These are phyloP conservation scores for Phania funesta DNA, from an alignment of 2,888 invertebrate species.

Conservation along the genomic window DNA sequence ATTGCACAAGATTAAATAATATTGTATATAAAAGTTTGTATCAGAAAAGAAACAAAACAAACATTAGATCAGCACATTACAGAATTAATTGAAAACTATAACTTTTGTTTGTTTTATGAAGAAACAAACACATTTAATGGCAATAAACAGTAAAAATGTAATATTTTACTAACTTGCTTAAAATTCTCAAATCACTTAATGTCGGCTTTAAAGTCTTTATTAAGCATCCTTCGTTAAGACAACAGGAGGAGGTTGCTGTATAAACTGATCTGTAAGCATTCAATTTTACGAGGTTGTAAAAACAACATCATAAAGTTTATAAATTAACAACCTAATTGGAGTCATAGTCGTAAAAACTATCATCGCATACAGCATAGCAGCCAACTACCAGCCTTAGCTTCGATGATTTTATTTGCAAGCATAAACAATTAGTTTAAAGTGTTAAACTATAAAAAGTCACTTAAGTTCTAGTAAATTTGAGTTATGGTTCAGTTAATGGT, in stretches of 20 bases:
- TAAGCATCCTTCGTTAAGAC: background rate
- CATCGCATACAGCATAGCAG: background rate
- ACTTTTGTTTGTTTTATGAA: background rate
- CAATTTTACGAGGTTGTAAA: slow-evolving; percentile 21
- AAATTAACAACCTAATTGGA: background rate
- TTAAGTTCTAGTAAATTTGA: no score
- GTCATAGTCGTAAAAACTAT: background rate
- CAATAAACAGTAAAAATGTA: no score
- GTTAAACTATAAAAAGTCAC: background rate
- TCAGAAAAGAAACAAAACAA: background rate
- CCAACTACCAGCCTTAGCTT: background rate
- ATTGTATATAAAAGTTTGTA: background rate
- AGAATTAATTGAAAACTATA: background rate
- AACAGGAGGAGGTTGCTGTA: background rate
- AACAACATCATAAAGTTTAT: no score
- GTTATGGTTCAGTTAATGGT: no score
- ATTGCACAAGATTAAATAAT: background rate
- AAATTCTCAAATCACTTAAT: no score
- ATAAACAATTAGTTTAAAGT: background rate
- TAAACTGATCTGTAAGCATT: background rate
- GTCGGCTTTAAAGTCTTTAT: background rate
- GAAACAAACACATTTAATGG: background rate
- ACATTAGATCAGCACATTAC: background rate
- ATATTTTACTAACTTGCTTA: no score
- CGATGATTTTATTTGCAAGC: background rate